These are phyloP conservation scores for Seriola aureovittata DNA, from an alignment of 2,113 vertebrate species.

Conservation along the genomic window DNA sequence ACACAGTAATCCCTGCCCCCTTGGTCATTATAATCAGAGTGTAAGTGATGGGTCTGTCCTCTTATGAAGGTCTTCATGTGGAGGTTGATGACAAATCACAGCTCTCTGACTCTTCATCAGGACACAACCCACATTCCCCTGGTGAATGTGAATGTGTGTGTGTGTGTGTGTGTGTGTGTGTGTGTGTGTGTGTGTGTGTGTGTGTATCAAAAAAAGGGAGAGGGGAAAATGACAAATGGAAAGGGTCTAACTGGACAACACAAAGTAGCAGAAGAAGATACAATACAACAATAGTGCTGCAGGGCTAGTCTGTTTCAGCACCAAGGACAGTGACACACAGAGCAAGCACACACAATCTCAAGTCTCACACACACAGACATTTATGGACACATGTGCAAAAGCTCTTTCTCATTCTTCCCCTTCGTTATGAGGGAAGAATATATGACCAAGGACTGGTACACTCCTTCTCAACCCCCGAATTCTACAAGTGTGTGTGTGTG, in stretches of 20 bases:
- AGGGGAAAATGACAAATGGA: slow-evolving; percentile 12
- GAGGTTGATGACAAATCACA: slow-evolving; percentile 79
- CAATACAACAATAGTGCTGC: neutral
- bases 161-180: slow-evolving; percentile 9
- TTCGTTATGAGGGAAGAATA: slow-evolving; percentile 26
- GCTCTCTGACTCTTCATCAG: slow-evolving; percentile 71
- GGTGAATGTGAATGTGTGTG: slow-evolving; percentile 4
- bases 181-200: neutral
- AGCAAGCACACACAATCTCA: neutral
- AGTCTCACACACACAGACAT: slow-evolving; percentile 1
- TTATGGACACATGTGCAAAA: slow-evolving; percentile 10
- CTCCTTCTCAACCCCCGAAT: slow-evolving; percentile 15
- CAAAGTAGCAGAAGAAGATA: neutral
- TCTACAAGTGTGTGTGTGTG: slow-evolving; percentile 40
- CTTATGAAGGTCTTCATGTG: slow-evolving; percentile 81
- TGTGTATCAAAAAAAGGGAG: neutral
- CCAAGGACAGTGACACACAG: slow-evolving; percentile 74
- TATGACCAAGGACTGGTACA: slow-evolving; percentile 28
- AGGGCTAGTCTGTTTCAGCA: slow-evolving; percentile 58
- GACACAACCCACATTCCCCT: slow-evolving; percentile 60
- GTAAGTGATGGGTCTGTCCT: slow-evolving; percentile 77
- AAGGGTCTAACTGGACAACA: slow-evolving; percentile 8
- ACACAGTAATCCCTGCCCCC: slow-evolving; percentile 21
- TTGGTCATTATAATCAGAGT: slow-evolving; percentile 73
- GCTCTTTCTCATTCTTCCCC: slow-evolving; percentile 26